Evolutionary conservation across 92 coral and sea anemone genomes (phyloP), one percentile per base, ranked within the genome.

Genomic region (Ricordea florida): DNA sequence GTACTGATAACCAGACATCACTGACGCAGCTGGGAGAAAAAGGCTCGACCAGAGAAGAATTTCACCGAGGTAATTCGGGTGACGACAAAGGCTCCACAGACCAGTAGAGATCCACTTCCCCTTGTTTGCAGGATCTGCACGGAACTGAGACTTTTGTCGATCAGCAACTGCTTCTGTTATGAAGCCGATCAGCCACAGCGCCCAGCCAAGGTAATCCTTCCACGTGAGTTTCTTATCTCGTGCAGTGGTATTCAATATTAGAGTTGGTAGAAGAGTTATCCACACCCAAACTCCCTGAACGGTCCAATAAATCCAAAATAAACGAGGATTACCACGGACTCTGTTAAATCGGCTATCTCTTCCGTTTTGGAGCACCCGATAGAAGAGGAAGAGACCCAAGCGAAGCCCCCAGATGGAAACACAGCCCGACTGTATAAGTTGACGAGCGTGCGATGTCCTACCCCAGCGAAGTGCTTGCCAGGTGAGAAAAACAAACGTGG

Each of bases 1-100:
- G 50, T 52, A 82, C 82, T 94, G 93, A 89, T 67, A 22, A 24
- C 97, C 98, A 23, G 80, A 72, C 98, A 94, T 92, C 18, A 89
- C 90, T 30, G 96, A 81, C 2, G 89, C 73, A 26, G 98, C 96
- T 9, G 98, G 91, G 30, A 94, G 79, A 31, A 82, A 94, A 46
- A 94, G 62, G 7, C 97, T 91, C 17, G 85, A 38, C 98, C 98
- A 94, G 55, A 94, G 67, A 26, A 94, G 31, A 37, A 94, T 92
- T 64, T 94, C 98, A 18, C 98, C 98, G 51, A 94, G 87, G 47
- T 94, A 94, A 73, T 92, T 94, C 17, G 98, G 98, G 55, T 94
- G 85, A 15, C 89, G 94, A 22, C 97, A 75, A 30, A 88, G 36
- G 52, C 94, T 85, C 98, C 98, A 94, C 2, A 94, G 81, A 27